phyloP scores from a whole-genome alignment of 2,113 vertebrate genomes.

The Dasypus novemcinctus region DNA sequence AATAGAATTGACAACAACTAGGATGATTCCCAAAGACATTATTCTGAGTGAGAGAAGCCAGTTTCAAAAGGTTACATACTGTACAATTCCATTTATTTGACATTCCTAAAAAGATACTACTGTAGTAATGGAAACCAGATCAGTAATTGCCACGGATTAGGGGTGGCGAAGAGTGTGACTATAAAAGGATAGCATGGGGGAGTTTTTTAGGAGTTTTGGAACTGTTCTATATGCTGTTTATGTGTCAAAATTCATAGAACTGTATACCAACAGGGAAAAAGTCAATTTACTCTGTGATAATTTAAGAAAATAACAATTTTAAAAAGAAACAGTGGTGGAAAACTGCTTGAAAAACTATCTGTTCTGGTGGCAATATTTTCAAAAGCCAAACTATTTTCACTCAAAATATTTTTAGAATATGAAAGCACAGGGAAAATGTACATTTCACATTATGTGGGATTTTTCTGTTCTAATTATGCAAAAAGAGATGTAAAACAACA shows the following conservation, averaged over 20 bases:
- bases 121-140: not conserved
- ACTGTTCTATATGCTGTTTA: not conserved
- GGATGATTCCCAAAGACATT: not conserved
- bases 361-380: not conserved
- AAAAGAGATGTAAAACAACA: not conserved
- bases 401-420: constrained; percentile 16
- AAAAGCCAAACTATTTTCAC: not conserved
- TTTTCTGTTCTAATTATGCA: constrained; percentile 7
- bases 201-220: not conserved
- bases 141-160: not conserved
- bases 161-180: not conserved
- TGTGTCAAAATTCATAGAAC: not conserved
- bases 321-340: not conserved
- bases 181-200: not conserved
- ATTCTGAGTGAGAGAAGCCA: not conserved
- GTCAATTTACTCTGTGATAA: no score
- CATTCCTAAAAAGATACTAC: not conserved
- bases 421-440: not conserved
- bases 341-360: not conserved
- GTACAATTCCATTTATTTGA: not conserved
- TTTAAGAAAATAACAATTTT: not conserved
- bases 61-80: not conserved
- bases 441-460: not conserved
- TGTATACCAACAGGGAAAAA: not conserved
- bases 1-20: not conserved